Evolutionary conservation across 2,888 invertebrate genomes (phyloP).

Genomic region (Bruchidius siliquastri): DNA sequence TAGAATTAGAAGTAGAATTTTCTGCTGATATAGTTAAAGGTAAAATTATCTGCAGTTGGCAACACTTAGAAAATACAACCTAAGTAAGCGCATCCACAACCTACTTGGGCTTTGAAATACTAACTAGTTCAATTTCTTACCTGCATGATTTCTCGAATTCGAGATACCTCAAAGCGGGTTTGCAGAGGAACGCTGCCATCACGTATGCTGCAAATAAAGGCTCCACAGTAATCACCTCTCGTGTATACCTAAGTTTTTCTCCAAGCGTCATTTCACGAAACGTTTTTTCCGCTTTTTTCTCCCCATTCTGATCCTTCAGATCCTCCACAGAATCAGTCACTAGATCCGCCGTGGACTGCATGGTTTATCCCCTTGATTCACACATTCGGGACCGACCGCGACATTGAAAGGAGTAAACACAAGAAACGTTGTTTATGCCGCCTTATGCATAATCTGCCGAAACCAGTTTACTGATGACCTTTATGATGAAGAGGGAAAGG

Average conservation of each 20-base stretch:
- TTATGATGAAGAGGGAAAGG: neutral
- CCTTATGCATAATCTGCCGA: neutral
- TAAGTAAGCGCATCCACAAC: no score
- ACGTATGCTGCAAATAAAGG: slow-evolving; percentile 40
- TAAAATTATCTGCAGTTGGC: no score
- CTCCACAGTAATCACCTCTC: slow-evolving; percentile 42
- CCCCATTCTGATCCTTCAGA: slow-evolving; percentile 15
- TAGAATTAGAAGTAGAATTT: no score
- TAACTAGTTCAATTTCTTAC: neutral
- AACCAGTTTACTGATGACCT: neutral
- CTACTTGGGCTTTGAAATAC: no score
- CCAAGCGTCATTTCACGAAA: slow-evolving; percentile 25
- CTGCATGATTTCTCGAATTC: slow-evolving; percentile 56
- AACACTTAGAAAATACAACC: no score
- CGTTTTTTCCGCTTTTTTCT: slow-evolving; percentile 22
- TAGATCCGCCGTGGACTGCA: slow-evolving; percentile 37
- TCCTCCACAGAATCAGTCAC: slow-evolving; percentile 33
- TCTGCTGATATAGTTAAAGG: no score
- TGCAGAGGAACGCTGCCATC: slow-evolving; percentile 35
- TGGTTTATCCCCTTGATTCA: slow-evolving; percentile 8
- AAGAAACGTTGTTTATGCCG: neutral
- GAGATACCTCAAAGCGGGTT: slow-evolving; percentile 50
- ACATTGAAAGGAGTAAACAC: neutral
- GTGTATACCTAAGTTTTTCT: slow-evolving; percentile 25
- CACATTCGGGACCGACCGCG: neutral